phyloP scores from a whole-genome alignment of 92 coral and sea anemone species.

The Epizoanthus rinbou region DNA sequence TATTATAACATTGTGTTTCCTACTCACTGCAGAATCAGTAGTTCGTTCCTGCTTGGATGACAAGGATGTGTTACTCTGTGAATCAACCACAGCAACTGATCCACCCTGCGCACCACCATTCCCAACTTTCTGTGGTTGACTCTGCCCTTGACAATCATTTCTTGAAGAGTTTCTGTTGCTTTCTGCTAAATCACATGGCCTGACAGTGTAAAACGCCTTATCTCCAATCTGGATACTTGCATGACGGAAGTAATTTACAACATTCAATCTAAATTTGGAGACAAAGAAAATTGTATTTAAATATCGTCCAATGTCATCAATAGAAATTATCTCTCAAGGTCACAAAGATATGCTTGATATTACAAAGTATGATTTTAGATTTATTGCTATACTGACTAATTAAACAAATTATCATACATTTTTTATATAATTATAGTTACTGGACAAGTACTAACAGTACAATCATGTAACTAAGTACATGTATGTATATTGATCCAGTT shows the following conservation, averaged over 20 bases:
- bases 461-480: too few species aligned
- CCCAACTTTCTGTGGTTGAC: neutral
- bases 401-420: too few species aligned
- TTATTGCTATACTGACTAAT: neutral
- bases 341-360: neutral
- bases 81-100: neutral
- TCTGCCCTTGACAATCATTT: neutral
- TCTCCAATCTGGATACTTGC: constrained; percentile 97
- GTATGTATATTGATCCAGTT: too few species aligned
- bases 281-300: neutral
- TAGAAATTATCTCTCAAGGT: neutral
- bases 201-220: constrained; percentile 92
- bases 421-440: too few species aligned
- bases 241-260: constrained; percentile 84
- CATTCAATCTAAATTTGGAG: constrained; percentile 56
- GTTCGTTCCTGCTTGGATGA: neutral
- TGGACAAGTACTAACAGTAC: too few species aligned
- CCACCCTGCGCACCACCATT: constrained; percentile 1
- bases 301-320: neutral
- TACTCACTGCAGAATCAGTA: constrained; percentile 23
- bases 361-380: neutral
- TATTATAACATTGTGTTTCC: too few species aligned
- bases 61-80: constrained; percentile 18
- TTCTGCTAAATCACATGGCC: constrained; percentile 59
- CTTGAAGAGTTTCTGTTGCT: neutral